Evolutionary conservation across 2,113 vertebrate species (phyloP).

Genomic region (Serranochromis macrocephalus): DNA sequence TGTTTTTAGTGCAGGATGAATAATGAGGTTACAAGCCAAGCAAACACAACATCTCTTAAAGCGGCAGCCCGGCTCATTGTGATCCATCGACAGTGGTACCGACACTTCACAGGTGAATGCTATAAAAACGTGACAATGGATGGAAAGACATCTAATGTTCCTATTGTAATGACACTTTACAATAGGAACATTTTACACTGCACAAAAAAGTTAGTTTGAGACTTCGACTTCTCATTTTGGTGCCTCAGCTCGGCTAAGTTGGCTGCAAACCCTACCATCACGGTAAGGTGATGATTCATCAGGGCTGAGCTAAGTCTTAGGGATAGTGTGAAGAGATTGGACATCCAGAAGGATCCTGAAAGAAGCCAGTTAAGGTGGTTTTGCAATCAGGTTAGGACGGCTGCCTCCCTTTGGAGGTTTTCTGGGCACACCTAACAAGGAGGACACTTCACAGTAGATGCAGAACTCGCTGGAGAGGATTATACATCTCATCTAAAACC

Average conservation of each 20-base stretch:
- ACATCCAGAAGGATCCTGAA: neutral
- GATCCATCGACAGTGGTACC: neutral
- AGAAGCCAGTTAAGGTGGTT: fast-evolving
- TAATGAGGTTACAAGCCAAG: neutral
- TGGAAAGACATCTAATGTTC: neutral
- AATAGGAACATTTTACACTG: neutral
- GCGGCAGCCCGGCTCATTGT: neutral
- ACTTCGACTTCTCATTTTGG: neutral
- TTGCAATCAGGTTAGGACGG: neutral
- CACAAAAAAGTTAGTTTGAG: neutral
- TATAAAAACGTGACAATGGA: too few relatives aligned
- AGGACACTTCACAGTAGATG: neutral
- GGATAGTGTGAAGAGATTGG: neutral
- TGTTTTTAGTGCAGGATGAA: neutral
- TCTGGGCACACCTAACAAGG: neutral
- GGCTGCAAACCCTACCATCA: neutral
- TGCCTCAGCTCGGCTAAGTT: fast-evolving
- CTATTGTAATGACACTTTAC: neutral
- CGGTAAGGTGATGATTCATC: fast-evolving
- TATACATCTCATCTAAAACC: neutral
- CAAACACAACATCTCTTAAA: neutral
- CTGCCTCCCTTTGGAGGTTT: neutral
- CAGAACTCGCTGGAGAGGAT: neutral
- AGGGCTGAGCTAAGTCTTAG: neutral
- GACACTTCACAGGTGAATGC: neutral